Base-by-base conservation (phyloP, 1,140 invertebrate genomes). In the Atta texana region DNA sequence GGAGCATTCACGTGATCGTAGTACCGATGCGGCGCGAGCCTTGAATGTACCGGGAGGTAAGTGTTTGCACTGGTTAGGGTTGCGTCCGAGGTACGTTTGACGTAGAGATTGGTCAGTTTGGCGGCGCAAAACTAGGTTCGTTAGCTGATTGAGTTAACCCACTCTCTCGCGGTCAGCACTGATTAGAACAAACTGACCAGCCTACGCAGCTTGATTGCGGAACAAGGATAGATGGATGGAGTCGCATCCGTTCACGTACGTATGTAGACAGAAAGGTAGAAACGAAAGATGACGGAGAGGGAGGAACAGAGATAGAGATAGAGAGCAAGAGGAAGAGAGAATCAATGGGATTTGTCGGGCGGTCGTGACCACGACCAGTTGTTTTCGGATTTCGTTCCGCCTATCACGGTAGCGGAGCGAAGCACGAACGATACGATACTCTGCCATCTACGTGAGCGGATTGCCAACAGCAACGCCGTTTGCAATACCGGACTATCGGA, bases 101-200 rank as follows among this genome's bases (percentile, higher is more conserved):
- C 87, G 88, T 87, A 75, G 87, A 89, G 89, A 92, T 92, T 92
- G 93, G 93, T 90, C 91, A 91, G 93, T 92, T 90, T 92, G 77
- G 87, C 87, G 80, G 87, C 78, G 88, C 76, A 88, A 90, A 89
- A 89, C 85, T 89, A 80, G 93, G 92, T 93, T 95, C 94, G 94
- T 95, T 95, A 95, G 94, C 90, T 94, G 93, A 95, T 95, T 92
- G 92, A 95, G 93, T 95, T 95, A 95, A 91, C 90, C 88, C 82
- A 81, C 63, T 84, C 57, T 89, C 91, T 89, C 91, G 91, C 90
- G 94, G 93, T 95, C 94, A 94, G 92, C 93, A 87, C 94, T 95
- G 94, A 95, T 95, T 95, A 95, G 94, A 95, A 94, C 94, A 94
- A 95, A 94, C 94, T 93, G 92, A 92, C 88, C 91, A 74, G 93